These are phyloP conservation scores for Phylloscopus collybita DNA, from an alignment of 2,797 vertebrate genomes.

Conservation along the genomic window DNA sequence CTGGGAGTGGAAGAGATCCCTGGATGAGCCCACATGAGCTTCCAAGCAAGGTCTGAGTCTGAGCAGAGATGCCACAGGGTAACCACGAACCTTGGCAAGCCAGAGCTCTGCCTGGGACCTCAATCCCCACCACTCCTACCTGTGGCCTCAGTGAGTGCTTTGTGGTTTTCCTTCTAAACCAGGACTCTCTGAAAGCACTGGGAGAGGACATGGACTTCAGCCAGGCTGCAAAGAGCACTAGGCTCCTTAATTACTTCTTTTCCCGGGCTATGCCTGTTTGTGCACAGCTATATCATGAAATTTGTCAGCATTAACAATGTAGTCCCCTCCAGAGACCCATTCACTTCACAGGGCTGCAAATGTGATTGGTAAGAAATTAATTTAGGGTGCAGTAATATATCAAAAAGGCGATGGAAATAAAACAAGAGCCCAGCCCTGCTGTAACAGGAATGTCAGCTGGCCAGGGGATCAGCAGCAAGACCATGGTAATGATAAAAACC, in stretches of 20 bases:
- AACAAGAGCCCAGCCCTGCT: neutral
- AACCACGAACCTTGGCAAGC: neutral
- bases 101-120: neutral
- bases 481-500: neutral
- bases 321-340: constrained; percentile 17
- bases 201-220: neutral
- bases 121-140: neutral
- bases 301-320: constrained; percentile 2
- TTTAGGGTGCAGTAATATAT: constrained; percentile 17
- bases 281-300: neutral
- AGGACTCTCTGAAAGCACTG: neutral
- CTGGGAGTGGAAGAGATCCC: neutral
- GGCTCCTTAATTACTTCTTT: constrained; percentile 8
- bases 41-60: neutral
- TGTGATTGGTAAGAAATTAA: constrained; percentile 39
- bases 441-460: neutral
- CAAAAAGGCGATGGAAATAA: neutral
- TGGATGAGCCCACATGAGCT: neutral
- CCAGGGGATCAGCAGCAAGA: neutral
- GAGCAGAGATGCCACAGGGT: neutral
- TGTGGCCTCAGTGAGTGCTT: neutral
- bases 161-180: neutral
- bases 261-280: neutral
- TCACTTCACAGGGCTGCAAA: constrained; percentile 22
- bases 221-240: neutral